A percentile compares a stretch with the other conserved stretches of the same genome.
These are phyloP conservation scores for Rhagoletis pomonella DNA, from an alignment of 1,140 invertebrate genomes.

Conservation along the genomic window DNA sequence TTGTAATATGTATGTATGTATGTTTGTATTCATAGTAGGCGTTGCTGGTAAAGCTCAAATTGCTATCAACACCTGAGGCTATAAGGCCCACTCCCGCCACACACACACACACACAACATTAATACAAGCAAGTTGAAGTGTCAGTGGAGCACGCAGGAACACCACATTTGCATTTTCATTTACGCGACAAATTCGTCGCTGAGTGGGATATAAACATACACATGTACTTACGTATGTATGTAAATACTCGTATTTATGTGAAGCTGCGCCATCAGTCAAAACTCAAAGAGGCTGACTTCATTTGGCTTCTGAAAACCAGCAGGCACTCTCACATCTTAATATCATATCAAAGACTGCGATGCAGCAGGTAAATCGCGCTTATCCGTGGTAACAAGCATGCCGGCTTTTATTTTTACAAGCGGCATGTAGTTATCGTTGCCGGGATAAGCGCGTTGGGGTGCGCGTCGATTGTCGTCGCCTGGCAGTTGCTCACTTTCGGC, in stretches of 20 bases:
- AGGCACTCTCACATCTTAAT: background rate
- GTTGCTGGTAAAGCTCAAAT: background rate
- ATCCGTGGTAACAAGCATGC: background rate
- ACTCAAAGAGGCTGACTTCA: conserved; percentile 36
- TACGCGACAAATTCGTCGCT: conserved; percentile 42
- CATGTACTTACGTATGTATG: background rate
- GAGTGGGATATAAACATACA: background rate
- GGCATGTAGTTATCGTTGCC: conserved; percentile 4
- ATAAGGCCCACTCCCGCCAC: background rate
- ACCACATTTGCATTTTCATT: conserved; percentile 44
- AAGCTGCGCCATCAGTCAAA: conserved; percentile 37
- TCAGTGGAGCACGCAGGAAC: conserved; percentile 16
- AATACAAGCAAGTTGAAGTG: background rate
- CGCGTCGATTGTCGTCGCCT: background rate
- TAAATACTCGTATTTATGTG: background rate
- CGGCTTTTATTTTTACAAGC: background rate
- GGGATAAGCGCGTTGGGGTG: background rate
- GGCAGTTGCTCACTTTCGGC: background rate
- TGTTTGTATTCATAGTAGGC: background rate
- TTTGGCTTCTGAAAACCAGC: conserved; percentile 13
- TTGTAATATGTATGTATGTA: conserved; percentile 1
- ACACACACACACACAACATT: background rate
- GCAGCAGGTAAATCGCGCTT: background rate
- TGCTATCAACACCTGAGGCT: conserved; percentile 39
- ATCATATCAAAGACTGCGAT: too few relatives aligned